Evolutionary conservation across 2,113 vertebrate genomes (phyloP), one percentile per base, ranked within the genome.

Genomic region (Corythoichthys intestinalis): DNA sequence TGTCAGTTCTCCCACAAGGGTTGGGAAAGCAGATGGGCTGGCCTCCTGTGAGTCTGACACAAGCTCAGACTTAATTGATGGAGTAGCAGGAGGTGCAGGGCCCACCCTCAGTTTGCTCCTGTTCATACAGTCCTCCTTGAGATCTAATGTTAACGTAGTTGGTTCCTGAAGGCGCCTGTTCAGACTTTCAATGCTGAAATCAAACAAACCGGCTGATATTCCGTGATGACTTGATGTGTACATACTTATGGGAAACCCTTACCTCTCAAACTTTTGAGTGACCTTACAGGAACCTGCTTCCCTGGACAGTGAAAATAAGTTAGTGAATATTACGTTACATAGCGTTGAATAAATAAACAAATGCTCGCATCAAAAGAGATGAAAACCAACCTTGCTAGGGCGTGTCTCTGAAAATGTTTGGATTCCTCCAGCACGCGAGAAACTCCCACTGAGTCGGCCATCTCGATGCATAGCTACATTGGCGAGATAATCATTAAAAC

Each of bases 381-480:
- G n/a, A 1, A 50, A 37, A 50, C 50, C 38, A 60, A 75, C 75
- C 58, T 53, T 20, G 13, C 2, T 28, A 28, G 6, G 17, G 11
- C 0, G 0, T 4, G 17, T 2, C 15, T 49, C 39, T 3, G 1
- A 6, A 46, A 44, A 4, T 15, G 3, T 3, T 67, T 53, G 38
- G 6, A 47, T n/a, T 56, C 54, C 14, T 79, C 41, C 47, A 78
- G 1, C 49, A 81, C 72, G 15, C 71, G 9, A 2, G 1, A 6
- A 1, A 76, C 68, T 1, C 66, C 72, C 3, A 15, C 8, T 15
- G 67, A 3, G 11, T 66, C 59, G 0, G 53, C 28, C 84, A 86
- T 76, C 66, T 86, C 84, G 0, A 86, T 47, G 39, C 68, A 79
- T 6, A 86, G 72, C 84, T 86, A 64, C 59, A 14, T 10, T 4